These are phyloP conservation scores for Diaperis boleti DNA, from an alignment of 2,888 invertebrate species.

Conservation along the genomic window DNA sequence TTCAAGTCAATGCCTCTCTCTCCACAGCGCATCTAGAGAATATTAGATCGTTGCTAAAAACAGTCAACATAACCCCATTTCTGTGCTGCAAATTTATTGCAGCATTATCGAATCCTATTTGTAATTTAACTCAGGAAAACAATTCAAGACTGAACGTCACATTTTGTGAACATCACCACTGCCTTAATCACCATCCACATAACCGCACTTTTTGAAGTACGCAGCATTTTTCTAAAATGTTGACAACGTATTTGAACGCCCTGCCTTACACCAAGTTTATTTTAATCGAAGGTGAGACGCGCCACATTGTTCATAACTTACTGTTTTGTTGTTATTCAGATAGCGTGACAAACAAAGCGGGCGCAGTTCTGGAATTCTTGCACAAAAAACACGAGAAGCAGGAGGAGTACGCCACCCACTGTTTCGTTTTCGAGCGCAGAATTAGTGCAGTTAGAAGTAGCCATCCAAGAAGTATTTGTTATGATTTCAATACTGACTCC, in stretches of 20 bases:
- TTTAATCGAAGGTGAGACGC: conserved; percentile 61
- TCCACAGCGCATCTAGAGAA: too few relatives aligned
- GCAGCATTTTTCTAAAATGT: conserved; percentile 50
- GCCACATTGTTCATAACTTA: not conserved
- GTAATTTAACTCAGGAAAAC: too few relatives aligned
- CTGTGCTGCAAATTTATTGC: too few relatives aligned
- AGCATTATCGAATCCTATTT: too few relatives aligned
- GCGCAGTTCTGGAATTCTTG: conserved; percentile 53
- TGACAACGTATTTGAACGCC: conserved; percentile 56
- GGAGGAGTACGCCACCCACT: conserved; percentile 52
- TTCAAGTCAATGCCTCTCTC: too few relatives aligned
- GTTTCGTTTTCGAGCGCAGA: conserved; percentile 58
- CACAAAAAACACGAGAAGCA: conserved; percentile 53
- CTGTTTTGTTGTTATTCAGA: conserved; percentile 51
- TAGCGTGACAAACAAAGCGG: conserved; percentile 52
- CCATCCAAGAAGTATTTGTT: conserved; percentile 39
- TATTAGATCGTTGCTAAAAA: too few relatives aligned
- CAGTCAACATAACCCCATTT: too few relatives aligned
- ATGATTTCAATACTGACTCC: conserved; percentile 55
- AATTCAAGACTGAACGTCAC: too few relatives aligned
- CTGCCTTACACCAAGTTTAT: conserved; percentile 59
- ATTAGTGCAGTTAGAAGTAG: conserved; percentile 46
- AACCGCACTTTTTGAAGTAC: conserved; percentile 17
- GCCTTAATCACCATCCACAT: too few relatives aligned
- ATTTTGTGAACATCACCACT: too few relatives aligned